Evolutionary conservation across 2,113 vertebrate genomes (phyloP).

Genomic region (Myrmecophaga tridactyla): DNA sequence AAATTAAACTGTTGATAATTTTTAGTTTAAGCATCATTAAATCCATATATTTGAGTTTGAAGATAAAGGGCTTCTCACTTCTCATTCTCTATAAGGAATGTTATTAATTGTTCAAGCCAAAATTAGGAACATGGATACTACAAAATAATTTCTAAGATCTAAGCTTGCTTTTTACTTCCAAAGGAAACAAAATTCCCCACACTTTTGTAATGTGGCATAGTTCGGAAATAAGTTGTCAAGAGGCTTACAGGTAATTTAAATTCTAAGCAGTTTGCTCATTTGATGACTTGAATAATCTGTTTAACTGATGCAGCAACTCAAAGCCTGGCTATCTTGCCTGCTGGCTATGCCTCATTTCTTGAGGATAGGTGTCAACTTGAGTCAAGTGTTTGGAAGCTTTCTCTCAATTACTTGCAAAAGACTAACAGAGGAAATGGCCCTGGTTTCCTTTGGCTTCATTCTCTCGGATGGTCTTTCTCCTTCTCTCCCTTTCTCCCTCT

Average conservation of each 20-base stretch:
- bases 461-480: not conserved
- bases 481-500: not conserved
- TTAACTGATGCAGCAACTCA: not conserved
- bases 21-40: not conserved
- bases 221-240: not conserved
- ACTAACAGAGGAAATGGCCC: not conserved
- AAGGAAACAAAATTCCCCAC: not conserved
- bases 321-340: not conserved
- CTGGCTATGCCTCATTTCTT: not conserved
- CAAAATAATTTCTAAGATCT: conserved; percentile 6
- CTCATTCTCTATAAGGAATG: too few relatives aligned
- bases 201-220: not conserved
- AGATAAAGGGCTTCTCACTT: too few relatives aligned
- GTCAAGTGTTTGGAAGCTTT: not conserved
- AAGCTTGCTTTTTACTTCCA: not conserved
- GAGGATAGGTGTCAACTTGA: not conserved
- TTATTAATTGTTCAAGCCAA: not conserved
- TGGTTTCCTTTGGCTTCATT: not conserved
- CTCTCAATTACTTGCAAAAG: not conserved
- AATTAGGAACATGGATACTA: not conserved
- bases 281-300: not conserved
- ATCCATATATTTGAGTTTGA: not conserved
- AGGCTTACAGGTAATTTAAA: not conserved
- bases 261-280: not conserved
- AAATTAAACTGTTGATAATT: not conserved